These are phyloP conservation scores for Crotophaga sulcirostris DNA, from an alignment of 2,113 vertebrate species.

Conservation along the genomic window DNA sequence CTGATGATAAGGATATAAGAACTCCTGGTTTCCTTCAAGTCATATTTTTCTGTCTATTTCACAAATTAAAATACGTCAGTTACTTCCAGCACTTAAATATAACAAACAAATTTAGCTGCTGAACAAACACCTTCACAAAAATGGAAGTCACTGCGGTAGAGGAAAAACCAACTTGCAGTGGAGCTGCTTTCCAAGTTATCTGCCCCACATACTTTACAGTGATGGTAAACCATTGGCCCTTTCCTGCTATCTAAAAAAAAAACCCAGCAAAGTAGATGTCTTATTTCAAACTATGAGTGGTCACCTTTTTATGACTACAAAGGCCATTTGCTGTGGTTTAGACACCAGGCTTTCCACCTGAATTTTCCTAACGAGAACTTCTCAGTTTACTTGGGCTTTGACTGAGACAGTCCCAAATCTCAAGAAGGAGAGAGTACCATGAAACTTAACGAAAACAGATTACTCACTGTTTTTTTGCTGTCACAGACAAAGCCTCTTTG, in stretches of 20 bases:
- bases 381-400: neutral
- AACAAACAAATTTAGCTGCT: neutral
- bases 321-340: neutral
- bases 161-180: neutral
- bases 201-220: neutral
- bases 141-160: neutral
- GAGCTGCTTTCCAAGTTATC: neutral
- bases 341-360: neutral
- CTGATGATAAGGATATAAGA: neutral
- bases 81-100: neutral
- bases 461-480: conserved; percentile 32
- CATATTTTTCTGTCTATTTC: neutral
- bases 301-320: neutral
- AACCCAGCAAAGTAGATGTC: neutral
- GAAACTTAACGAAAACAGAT: conserved; percentile 57
- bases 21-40: neutral
- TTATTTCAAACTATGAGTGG: neutral
- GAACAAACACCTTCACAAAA: neutral
- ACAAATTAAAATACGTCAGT: neutral
- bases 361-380: neutral
- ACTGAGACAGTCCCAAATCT: conserved; percentile 8
- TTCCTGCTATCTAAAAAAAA: neutral
- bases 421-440: neutral
- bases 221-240: neutral
- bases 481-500: conserved; percentile 59